Evolutionary conservation across 2,113 vertebrate species (phyloP).

Genomic region (Mystacornis crossleyi): DNA sequence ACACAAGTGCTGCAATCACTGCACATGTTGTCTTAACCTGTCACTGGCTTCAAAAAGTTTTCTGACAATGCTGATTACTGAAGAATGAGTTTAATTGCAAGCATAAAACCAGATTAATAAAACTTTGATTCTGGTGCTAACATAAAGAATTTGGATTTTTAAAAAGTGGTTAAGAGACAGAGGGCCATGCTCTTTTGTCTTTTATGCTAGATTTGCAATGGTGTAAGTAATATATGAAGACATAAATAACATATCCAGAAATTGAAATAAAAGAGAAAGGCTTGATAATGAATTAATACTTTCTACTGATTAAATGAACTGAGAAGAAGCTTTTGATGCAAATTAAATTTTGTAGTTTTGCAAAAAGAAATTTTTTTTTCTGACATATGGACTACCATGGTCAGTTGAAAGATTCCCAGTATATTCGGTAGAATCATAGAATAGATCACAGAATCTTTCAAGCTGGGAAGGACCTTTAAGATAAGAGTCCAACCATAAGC

Average conservation of each 20-base stretch:
- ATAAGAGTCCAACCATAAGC: neutral
- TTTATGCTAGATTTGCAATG: neutral
- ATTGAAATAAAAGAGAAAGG: neutral
- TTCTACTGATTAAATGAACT: neutral
- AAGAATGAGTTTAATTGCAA: neutral
- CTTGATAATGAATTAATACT: neutral
- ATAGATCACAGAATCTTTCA: neutral
- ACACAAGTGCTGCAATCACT: neutral
- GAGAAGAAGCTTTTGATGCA: neutral
- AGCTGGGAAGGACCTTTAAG: neutral
- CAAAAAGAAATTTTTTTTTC: neutral
- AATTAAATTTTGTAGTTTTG: neutral
- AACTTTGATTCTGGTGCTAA: neutral
- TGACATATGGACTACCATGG: fast-evolving
- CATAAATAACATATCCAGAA: neutral
- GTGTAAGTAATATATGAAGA: neutral
- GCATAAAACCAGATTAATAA: neutral
- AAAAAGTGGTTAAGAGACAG: neutral
- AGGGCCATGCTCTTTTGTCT: neutral
- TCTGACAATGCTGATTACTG: neutral
- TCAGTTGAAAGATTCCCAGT: neutral
- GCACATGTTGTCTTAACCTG: neutral
- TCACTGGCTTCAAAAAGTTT: neutral
- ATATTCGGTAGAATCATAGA: neutral
- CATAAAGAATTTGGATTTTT: neutral